phyloP scores from a whole-genome alignment of 2,888 invertebrate species.

The Tenthredo scrophulariae region DNA sequence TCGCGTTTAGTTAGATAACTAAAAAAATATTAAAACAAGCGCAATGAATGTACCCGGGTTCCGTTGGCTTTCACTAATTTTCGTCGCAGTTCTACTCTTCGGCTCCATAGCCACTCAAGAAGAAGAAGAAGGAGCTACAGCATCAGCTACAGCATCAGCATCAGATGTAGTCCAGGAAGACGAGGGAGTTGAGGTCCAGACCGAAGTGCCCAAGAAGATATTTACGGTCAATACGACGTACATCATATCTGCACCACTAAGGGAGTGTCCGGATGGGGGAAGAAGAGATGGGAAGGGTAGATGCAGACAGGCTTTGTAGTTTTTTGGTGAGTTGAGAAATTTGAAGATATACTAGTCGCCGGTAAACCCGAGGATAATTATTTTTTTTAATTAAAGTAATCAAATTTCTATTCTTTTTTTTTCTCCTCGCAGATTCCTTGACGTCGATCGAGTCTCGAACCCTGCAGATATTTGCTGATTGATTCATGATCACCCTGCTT shows the following conservation, averaged over 20 bases:
- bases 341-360: no score
- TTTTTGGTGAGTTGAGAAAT: neutral
- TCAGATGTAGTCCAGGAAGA: neutral
- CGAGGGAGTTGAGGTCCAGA: neutral
- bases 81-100: conserved; percentile 2
- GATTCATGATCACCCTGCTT: neutral
- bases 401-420: neutral
- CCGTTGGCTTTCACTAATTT: neutral
- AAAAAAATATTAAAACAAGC: neutral
- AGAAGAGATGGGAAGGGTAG: neutral
- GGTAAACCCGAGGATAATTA: no score
- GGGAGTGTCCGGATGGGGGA: neutral
- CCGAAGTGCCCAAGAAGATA: neutral
- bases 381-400: neutral
- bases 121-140: neutral
- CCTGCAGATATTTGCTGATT: neutral
- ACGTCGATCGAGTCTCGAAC: neutral
- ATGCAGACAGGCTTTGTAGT: conserved; percentile 8
- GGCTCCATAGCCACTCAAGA: neutral
- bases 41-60: neutral
- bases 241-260: conserved; percentile 40
- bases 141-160: no score
- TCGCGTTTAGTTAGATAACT: neutral
- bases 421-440: neutral
- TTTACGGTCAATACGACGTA: neutral